These are phyloP conservation scores for Cyprinodon variegatus DNA, from an alignment of 2,113 vertebrate species.

Conservation along the genomic window DNA sequence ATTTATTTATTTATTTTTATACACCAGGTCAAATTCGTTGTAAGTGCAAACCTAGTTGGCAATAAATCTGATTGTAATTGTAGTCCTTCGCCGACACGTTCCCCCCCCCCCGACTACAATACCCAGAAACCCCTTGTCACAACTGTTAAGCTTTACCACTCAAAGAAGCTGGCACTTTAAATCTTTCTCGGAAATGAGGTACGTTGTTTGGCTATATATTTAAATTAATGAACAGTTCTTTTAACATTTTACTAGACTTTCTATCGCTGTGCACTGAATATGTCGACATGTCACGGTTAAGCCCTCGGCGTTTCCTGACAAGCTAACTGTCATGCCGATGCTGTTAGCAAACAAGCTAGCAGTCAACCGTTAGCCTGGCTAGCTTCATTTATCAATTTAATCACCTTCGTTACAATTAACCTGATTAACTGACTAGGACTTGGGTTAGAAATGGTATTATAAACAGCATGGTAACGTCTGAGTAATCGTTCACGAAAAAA, in stretches of 20 bases:
- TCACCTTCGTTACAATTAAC: background rate
- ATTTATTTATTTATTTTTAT: too few species aligned
- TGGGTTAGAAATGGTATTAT: background rate
- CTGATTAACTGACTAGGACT: background rate
- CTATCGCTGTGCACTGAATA: too few species aligned
- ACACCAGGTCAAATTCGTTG: background rate
- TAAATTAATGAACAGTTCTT: rapidly evolving
- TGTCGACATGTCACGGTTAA: background rate
- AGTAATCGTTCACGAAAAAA: background rate
- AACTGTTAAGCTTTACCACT: constrained; percentile 55
- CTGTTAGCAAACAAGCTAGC: constrained; percentile 51
- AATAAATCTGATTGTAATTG: background rate
- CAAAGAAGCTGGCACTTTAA: constrained; percentile 57
- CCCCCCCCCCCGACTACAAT: constrained; percentile 61
- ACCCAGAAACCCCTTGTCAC: constrained; percentile 61
- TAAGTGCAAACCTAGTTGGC: background rate
- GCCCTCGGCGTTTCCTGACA: background rate
- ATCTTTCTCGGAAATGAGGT: constrained; percentile 69
- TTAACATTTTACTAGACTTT: rapidly evolving
- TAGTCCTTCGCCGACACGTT: too few species aligned
- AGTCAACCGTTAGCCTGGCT: background rate
- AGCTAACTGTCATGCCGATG: constrained; percentile 35
- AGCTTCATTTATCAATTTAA: background rate
- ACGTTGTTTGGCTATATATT: constrained; percentile 10
- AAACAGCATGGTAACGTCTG: background rate